These are phyloP conservation scores for Patella vulgata DNA, from an alignment of 1,140 invertebrate species.

Conservation along the genomic window DNA sequence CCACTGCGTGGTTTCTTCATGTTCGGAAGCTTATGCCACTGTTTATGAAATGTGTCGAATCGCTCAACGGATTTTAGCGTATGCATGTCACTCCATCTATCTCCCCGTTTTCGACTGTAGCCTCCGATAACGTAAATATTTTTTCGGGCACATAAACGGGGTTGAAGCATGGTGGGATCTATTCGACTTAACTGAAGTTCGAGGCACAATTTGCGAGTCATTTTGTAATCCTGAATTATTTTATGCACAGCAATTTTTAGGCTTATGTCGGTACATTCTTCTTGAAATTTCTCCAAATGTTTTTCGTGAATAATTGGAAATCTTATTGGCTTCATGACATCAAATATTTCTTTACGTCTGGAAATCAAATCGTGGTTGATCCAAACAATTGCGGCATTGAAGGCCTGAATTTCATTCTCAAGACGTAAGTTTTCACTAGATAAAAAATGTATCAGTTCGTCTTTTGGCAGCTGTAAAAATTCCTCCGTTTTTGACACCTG, in stretches of 20 bases:
- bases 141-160: slow-evolving; percentile 68
- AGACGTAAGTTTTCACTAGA: slow-evolving; percentile 48
- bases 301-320: slow-evolving; percentile 47
- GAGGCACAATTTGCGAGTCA: slow-evolving; percentile 25
- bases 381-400: slow-evolving; percentile 48
- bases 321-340: slow-evolving; percentile 44
- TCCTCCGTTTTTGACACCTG: slow-evolving; percentile 41
- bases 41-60: slow-evolving; percentile 46
- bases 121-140: slow-evolving; percentile 61
- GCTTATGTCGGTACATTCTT: slow-evolving; percentile 39
- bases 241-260: slow-evolving; percentile 50
- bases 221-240: slow-evolving; percentile 38
- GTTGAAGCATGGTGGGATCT: slow-evolving; percentile 36
- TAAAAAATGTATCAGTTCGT: slow-evolving; percentile 38
- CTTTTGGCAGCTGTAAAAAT: slow-evolving; percentile 40
- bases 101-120: slow-evolving; percentile 62
- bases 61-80: slow-evolving; percentile 45
- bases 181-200: slow-evolving; percentile 27
- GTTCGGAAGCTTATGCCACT: slow-evolving; percentile 39
- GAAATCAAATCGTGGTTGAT: slow-evolving; percentile 36
- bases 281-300: slow-evolving; percentile 36
- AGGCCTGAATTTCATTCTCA: slow-evolving; percentile 72
- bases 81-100: slow-evolving; percentile 59
- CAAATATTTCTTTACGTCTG: slow-evolving; percentile 29
- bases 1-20: slow-evolving; percentile 45